Evolutionary conservation across 2,888 invertebrate genomes (phyloP).

Genomic region (Phyllotreta striolata): DNA sequence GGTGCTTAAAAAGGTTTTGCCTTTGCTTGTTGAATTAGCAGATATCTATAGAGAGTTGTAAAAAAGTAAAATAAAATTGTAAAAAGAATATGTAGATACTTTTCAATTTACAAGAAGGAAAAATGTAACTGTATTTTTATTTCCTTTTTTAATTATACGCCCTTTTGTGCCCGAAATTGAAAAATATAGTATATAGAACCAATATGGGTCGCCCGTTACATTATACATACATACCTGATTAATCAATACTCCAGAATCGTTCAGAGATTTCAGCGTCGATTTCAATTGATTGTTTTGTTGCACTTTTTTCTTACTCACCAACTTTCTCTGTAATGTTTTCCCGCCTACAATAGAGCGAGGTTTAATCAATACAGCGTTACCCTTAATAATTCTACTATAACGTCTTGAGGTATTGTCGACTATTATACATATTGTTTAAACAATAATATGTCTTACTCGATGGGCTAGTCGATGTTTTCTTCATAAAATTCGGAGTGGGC

Average conservation of each 20-base stretch:
- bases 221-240: constrained; percentile 56
- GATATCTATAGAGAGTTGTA: too few relatives aligned
- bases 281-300: constrained; percentile 38
- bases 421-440: too few relatives aligned
- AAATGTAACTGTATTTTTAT: too few relatives aligned
- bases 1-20: too few relatives aligned
- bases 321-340: constrained; percentile 74
- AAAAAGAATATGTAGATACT: too few relatives aligned
- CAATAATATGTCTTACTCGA: constrained; percentile 38
- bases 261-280: constrained; percentile 40
- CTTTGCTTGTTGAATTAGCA: too few relatives aligned
- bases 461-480: constrained; percentile 40
- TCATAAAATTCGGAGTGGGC: constrained; percentile 38
- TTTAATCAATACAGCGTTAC: too few relatives aligned
- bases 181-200: too few relatives aligned
- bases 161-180: neutral
- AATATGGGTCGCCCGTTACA: constrained; percentile 8
- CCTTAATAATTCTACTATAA: too few relatives aligned
- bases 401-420: too few relatives aligned
- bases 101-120: too few relatives aligned
- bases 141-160: neutral
- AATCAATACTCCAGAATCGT: constrained; percentile 56
- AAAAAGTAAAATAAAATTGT: too few relatives aligned
- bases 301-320: constrained; percentile 71
- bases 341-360: constrained; percentile 53